Evolutionary conservation across 2,888 invertebrate species (phyloP).

Genomic region (Cheilosia grossa): DNA sequence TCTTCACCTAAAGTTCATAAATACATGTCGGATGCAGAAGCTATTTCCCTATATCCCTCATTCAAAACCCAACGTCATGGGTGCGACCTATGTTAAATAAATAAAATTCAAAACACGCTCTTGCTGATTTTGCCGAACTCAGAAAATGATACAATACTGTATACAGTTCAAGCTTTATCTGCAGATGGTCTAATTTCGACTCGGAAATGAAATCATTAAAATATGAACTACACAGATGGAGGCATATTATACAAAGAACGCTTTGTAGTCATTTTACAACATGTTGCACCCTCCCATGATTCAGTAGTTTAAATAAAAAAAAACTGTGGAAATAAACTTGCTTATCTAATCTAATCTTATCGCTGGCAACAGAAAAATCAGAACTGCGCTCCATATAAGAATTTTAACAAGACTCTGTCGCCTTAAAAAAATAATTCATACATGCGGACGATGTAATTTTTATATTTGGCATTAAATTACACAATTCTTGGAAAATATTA

Average conservation of each 20-base stretch:
- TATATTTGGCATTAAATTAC: too few species aligned
- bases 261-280: conserved; percentile 5
- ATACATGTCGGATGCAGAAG: too few species aligned
- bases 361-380: conserved; percentile 6
- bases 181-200: conserved; percentile 44
- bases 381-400: not conserved
- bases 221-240: not conserved
- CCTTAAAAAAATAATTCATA: too few species aligned
- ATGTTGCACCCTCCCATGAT: not conserved
- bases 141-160: conserved; percentile 2
- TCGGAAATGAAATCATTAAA: conserved; percentile 25
- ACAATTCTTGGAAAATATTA: too few species aligned
- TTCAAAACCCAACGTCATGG: too few species aligned
- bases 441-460: too few species aligned
- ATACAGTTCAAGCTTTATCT: conserved; percentile 26
- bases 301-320: not conserved
- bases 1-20: too few species aligned
- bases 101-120: too few species aligned
- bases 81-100: too few species aligned
- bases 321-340: not conserved
- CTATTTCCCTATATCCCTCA: too few species aligned
- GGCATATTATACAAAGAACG: not conserved
- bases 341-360: conserved; percentile 51
- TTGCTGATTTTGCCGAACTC: too few species aligned
- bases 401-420: too few species aligned